Evolutionary conservation across 2,797 vertebrate species (phyloP), one percentile per base, ranked within the genome.

Genomic region (Urosaurus nigricauda): DNA sequence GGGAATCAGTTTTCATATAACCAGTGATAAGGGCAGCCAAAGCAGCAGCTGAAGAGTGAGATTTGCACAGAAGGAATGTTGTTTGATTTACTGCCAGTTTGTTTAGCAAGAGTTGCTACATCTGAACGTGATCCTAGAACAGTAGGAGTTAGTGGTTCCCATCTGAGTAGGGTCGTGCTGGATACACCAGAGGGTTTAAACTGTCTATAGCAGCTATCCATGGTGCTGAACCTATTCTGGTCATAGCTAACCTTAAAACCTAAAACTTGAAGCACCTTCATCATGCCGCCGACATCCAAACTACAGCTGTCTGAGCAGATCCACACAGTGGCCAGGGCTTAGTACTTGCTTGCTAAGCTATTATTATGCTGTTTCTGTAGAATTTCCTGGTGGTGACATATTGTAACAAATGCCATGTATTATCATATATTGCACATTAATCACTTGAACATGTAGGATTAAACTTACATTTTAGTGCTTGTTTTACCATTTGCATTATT

Each of bases 21-120:
- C 68, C 40, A 8, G 37, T 43, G 65, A 19, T 1, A 35, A 68
- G 14, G 75, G 32, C 1, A 51, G 47, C 2, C 17, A 5, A 78
- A 71, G 8, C 29, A 85, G 5, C 5, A 51, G 5, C 58, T 47
- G 17, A 35, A 78, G 17, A 26, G 32, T 40, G 73, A 75, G 24
- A 79, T 26, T 26, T 58, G 13, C 21, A 40, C 24, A 87, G 24
- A 70, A 79, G 24, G 51, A 43, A 80, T n/a, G 9, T 79, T 70
- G 56, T 63, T 82, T 74, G 86, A 73, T 29, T 82, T 74, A 63
- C 56, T 63, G 70, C 37, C 56, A 82, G 17, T 82, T 74, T 12
- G 37, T 53, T 77, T 37, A 77, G 16, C 32, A 29, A 35, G 21
- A 40, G n/a, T n/a, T 65, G 40, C 32, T 60, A 26, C 6, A 47